These are phyloP conservation scores for Anthophora plumipes DNA, from an alignment of 2,888 invertebrate genomes.

Conservation along the genomic window DNA sequence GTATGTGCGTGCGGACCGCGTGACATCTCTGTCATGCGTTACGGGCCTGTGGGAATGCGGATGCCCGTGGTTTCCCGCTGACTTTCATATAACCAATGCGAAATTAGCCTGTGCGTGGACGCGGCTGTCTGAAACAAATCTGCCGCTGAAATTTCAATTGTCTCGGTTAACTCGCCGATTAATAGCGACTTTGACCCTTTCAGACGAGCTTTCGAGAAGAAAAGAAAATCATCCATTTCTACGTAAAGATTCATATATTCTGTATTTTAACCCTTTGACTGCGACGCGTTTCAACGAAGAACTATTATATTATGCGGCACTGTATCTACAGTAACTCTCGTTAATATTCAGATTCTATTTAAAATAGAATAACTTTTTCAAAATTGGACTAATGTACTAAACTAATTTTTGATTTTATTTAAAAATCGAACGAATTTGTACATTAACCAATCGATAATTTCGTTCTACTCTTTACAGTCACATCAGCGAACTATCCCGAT, in stretches of 20 bases:
- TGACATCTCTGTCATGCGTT: conserved; percentile 68
- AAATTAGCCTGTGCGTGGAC: conserved; percentile 62
- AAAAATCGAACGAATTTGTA: too few relatives aligned
- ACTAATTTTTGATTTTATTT: too few relatives aligned
- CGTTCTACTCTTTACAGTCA: conserved; percentile 1
- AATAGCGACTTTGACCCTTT: neutral
- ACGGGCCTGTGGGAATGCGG: conserved; percentile 68
- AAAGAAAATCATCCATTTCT: neutral
- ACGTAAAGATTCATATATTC: too few relatives aligned
- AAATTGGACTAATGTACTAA: conserved; percentile 2
- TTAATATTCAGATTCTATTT: too few relatives aligned
- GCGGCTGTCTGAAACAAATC: conserved; percentile 66
- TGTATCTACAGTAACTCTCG: too few relatives aligned
- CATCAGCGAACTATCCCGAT: conserved; percentile 42
- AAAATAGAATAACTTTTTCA: too few relatives aligned
- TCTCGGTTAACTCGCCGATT: neutral
- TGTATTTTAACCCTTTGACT: too few relatives aligned
- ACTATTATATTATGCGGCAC: too few relatives aligned
- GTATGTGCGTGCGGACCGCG: conserved; percentile 41
- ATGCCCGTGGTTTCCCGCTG: conserved; percentile 70
- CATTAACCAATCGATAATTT: too few relatives aligned
- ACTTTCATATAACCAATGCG: conserved; percentile 67
- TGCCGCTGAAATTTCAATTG: conserved; percentile 63
- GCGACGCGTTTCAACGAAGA: too few relatives aligned
- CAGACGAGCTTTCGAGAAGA: neutral